Percentiles rank a stretch among this genome's conserved stretches.
phyloP scores from a whole-genome alignment of 2,797 vertebrate species.

The Parauchenoglanis ngamensis region DNA sequence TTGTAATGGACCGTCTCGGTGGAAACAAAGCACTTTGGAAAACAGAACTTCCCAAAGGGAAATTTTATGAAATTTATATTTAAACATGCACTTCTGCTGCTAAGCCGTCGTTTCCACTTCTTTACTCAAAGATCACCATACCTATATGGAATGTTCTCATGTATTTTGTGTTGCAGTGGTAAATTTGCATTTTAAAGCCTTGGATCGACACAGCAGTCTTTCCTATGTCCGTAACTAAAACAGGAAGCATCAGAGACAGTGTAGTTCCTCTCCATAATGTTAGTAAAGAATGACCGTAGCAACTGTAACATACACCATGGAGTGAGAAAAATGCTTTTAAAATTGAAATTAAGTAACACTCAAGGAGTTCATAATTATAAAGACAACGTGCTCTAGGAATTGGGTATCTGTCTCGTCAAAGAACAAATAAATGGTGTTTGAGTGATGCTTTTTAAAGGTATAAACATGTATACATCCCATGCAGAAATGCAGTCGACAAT shows the following conservation, averaged over 20 bases:
- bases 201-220: conserved; percentile 11
- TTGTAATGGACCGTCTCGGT: not conserved
- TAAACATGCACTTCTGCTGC: not conserved
- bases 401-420: not conserved
- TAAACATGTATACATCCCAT: not conserved
- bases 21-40: not conserved
- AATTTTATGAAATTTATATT: not conserved
- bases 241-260: conserved; percentile 37
- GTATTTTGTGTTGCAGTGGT: not conserved
- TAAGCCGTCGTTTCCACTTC: not conserved
- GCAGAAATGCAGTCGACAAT: not conserved
- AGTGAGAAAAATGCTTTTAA: not conserved
- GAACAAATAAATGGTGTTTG: not conserved
- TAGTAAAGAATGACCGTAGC: conserved; percentile 5
- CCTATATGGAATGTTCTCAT: not conserved
- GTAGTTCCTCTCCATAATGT: conserved; percentile 42
- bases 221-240: conserved; percentile 38
- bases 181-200: conserved; percentile 5
- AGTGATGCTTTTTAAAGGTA: not conserved
- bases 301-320: not conserved
- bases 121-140: not conserved
- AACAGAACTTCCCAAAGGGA: not conserved
- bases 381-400: not conserved
- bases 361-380: not conserved
- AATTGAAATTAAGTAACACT: not conserved